Conservation (phyloP, 2,797 vertebrate genomes). For the Pseudomugil tenellus region DNA sequence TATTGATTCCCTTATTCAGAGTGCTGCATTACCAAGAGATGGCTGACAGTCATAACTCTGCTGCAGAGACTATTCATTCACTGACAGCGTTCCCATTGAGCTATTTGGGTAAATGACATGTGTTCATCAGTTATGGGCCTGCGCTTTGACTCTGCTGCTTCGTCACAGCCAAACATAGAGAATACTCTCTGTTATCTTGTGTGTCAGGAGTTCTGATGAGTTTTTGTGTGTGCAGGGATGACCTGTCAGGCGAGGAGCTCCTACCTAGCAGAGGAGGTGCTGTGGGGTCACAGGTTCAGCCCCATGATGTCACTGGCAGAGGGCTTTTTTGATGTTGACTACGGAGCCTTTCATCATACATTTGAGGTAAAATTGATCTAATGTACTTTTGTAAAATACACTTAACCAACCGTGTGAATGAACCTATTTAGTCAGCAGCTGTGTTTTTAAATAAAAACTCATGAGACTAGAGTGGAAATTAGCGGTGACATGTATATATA, state of each 20-base stretch:
- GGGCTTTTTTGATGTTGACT: conserved; percentile 94
- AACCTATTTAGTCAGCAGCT: too few relatives aligned
- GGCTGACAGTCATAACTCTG: conserved; percentile 24
- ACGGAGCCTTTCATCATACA: conserved; percentile 92
- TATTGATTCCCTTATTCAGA: conserved; percentile 59
- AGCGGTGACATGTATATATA: too few relatives aligned
- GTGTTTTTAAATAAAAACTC: too few relatives aligned
- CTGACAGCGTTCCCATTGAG: conserved; percentile 10
- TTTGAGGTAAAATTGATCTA: conserved; percentile 81
- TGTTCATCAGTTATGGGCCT: background rate
- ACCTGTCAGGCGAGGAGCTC: conserved; percentile 95
- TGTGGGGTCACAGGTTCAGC: conserved; percentile 94
- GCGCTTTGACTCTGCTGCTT: conserved; percentile 2
- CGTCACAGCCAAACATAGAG: background rate
- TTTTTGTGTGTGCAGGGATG: conserved; percentile 84
- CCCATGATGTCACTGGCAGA: conserved; percentile 92
- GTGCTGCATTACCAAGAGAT: conserved; percentile 20
- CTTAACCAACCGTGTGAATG: background rate
- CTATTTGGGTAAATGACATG: conserved; percentile 12
- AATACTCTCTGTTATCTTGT: background rate
- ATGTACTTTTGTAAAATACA: too few relatives aligned
- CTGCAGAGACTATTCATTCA: conserved; percentile 26
- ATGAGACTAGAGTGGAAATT: too few relatives aligned
- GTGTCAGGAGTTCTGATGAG: background rate
- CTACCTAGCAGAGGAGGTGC: conserved; percentile 89